Conservation (phyloP, 2,113 vertebrate species). For the Xerus inauris region DNA sequence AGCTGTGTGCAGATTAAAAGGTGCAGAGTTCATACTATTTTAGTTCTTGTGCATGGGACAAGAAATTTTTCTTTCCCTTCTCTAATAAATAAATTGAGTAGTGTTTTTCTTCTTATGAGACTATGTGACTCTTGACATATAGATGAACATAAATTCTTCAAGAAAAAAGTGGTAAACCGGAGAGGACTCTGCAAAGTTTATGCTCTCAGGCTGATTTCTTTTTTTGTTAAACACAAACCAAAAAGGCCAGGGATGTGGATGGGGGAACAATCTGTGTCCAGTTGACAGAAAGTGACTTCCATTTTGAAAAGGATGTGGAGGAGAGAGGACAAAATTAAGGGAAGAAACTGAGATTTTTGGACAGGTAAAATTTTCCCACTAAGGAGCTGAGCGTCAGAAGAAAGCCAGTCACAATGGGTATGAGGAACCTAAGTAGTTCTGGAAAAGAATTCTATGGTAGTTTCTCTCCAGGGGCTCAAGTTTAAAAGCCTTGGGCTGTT, state of each 20-base stretch:
- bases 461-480: conserved; percentile 51
- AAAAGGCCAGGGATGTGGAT: neutral
- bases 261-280: neutral
- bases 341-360: conserved; percentile 20
- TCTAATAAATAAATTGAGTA: conserved; percentile 46
- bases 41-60: conserved; percentile 36
- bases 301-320: conserved; percentile 53
- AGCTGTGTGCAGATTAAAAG: conserved; percentile 49
- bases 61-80: conserved; percentile 53
- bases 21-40: conserved; percentile 60
- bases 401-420: conserved; percentile 57
- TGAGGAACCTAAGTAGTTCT: conserved; percentile 53
- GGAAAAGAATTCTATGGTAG: conserved; percentile 31
- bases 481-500: conserved; percentile 58
- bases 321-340: conserved; percentile 7
- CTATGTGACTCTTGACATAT: conserved; percentile 41
- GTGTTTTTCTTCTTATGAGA: conserved; percentile 45
- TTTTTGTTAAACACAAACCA: conserved; percentile 61
- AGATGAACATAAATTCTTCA: conserved; percentile 41
- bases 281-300: conserved; percentile 34
- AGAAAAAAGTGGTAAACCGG: conserved; percentile 4
- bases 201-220: conserved; percentile 52
- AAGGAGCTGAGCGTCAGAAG: conserved; percentile 7
- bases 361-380: conserved; percentile 43
- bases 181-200: conserved; percentile 25